These are phyloP conservation scores for Ageneiosus marmoratus DNA, from an alignment of 2,113 vertebrate genomes.

Conservation along the genomic window DNA sequence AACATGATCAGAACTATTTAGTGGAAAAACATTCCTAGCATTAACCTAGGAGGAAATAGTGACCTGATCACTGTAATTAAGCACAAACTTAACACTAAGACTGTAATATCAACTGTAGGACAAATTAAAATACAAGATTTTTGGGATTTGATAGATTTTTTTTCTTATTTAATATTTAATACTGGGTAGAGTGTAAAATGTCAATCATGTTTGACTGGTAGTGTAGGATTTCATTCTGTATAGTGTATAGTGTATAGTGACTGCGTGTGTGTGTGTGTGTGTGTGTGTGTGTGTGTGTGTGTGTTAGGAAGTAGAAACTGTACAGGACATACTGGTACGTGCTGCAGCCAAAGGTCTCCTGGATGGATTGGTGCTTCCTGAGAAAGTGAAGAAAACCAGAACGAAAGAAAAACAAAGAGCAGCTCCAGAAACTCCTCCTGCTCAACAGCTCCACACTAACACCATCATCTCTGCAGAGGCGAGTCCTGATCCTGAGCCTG, in stretches of 20 bases:
- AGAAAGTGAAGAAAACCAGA: neutral
- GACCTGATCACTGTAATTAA: neutral
- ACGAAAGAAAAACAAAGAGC: neutral
- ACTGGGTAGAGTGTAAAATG: neutral
- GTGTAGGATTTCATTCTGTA: neutral
- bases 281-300: neutral
- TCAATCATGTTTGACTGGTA: neutral
- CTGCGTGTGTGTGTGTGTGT: too few species aligned
- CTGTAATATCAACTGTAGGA: too few species aligned
- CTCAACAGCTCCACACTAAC: neutral
- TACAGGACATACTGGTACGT: conserved; percentile 71
- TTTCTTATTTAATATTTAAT: neutral
- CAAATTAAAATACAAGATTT: neutral
- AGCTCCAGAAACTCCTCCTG: conserved; percentile 16
- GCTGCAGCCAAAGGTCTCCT: conserved; percentile 69
- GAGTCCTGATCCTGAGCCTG: neutral
- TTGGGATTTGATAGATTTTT: too few species aligned
- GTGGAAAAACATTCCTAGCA: neutral
- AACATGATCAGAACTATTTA: neutral
- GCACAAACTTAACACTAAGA: neutral
- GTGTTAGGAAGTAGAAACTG: conserved; percentile 56
- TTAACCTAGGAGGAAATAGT: neutral
- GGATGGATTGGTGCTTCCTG: neutral
- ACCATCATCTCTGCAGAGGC: neutral
- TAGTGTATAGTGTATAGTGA: neutral